Base-by-base conservation (phyloP, 2,888 invertebrate species). In the Tenthredo scrophulariae region DNA sequence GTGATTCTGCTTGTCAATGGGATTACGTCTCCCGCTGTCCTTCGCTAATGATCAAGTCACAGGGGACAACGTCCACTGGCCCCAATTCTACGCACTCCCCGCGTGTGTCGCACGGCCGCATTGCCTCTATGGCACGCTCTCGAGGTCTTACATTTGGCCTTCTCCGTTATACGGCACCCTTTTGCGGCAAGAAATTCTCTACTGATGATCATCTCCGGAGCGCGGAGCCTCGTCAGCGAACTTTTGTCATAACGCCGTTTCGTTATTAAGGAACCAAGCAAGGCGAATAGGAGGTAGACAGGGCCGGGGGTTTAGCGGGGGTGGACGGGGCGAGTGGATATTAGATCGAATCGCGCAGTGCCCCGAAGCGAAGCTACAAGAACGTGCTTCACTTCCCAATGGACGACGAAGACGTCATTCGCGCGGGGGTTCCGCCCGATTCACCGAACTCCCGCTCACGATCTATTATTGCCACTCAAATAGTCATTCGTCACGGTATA, bases 171-270 rank as follows among this genome's bases (percentile, higher is more conserved):
- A 22, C 22, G 58, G 37, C 40, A 43, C 58, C 80, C 62, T 80
- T 80, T 80, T 33, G 80, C 62, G 62, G 80, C 58, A 67, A 40
- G 67, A 43, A 83, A 83, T 67, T 83, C 83, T 46, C 83, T 40
- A 67, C 83, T 29, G 83, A 67, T 83, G 83, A 67, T 83, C 83
- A 83, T 70, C 83, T 83, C 70, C 70, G 46, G 83, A 50, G 40
- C 67, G 29, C 46, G 46, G 46, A 83, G 70, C 67, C 43, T 83
- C 83, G 83, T 83, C 83, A 70, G 83, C 83, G 50, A 83, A 83
- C 83, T 83, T 83, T 83, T 83, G 83, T 83, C 83, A 83, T 83
- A 83, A 83, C 83, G 83, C 83, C 83, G 83, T 83, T 70, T 83
- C 83, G 67, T 83, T 83, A 83, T 83, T 83, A 83, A 83, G 83